These are phyloP conservation scores for Geotrupes spiniger DNA, from an alignment of 2,888 invertebrate species.

Conservation along the genomic window DNA sequence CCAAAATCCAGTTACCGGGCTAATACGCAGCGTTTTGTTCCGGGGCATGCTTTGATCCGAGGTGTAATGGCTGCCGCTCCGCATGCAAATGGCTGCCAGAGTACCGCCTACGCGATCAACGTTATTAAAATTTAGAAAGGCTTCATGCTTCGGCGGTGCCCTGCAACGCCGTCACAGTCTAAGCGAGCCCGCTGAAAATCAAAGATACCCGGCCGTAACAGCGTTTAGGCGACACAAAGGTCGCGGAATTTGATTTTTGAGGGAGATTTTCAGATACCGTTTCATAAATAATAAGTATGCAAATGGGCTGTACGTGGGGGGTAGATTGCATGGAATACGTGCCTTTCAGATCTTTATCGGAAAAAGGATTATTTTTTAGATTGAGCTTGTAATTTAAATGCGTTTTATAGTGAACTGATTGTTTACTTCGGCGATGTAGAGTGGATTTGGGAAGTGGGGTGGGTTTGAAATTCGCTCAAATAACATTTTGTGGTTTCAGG, in stretches of 20 bases:
- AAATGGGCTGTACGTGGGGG: conserved; percentile 12
- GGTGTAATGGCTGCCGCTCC: conserved; percentile 47
- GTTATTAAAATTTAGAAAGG: conserved; percentile 22
- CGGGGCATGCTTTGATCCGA: conserved; percentile 44
- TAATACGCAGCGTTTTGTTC: conserved; percentile 34
- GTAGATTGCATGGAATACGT: conserved; percentile 12
- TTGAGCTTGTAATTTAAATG: too few species aligned
- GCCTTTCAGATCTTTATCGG: background rate
- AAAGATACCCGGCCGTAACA: conserved; percentile 32
- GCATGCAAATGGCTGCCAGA: conserved; percentile 47
- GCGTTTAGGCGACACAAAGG: conserved; percentile 30
- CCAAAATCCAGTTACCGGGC: conserved; percentile 42
- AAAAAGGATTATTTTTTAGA: too few species aligned
- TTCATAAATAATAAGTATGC: conserved; percentile 21
- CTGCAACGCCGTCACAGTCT: conserved; percentile 16
- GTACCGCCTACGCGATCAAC: conserved; percentile 33
- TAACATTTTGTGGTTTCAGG: too few species aligned
- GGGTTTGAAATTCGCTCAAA: too few species aligned
- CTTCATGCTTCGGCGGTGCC: conserved; percentile 13
- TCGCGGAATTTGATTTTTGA: conserved; percentile 32
- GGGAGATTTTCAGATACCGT: conserved; percentile 29
- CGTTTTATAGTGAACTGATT: too few species aligned
- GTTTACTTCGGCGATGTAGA: too few species aligned
- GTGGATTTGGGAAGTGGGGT: too few species aligned
- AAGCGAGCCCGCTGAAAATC: conserved; percentile 22